Percentiles rank a stretch among this genome's conserved stretches.
Conservation (phyloP, 1,140 invertebrate genomes). For the Cydia fagiglandana region DNA sequence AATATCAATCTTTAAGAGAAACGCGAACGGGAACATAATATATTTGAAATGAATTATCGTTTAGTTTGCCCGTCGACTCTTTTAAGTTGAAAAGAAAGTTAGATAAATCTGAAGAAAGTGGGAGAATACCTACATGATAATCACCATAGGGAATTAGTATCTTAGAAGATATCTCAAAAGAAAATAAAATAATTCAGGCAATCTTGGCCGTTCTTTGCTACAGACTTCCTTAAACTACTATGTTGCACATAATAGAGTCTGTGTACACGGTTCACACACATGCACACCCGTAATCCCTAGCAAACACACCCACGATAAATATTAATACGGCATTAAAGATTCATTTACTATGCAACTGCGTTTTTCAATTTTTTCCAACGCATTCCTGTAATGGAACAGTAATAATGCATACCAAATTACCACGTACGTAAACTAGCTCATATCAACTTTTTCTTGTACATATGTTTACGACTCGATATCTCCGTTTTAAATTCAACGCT, state of each 20-base stretch:
- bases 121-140: too few species aligned
- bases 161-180: too few species aligned
- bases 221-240: too few species aligned
- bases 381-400: conserved; percentile 31
- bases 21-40: too few species aligned
- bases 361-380: conserved; percentile 31
- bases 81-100: too few species aligned
- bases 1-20: too few species aligned
- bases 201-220: too few species aligned
- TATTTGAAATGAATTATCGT: too few species aligned
- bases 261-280: conserved; percentile 36
- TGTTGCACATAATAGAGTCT: not conserved
- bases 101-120: too few species aligned
- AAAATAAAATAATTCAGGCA: too few species aligned
- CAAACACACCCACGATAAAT: conserved; percentile 65
- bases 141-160: too few species aligned
- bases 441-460: conserved; percentile 33
- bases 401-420: conserved; percentile 27
- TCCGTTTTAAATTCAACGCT: conserved; percentile 44
- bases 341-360: conserved; percentile 53
- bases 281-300: conserved; percentile 65
- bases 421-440: conserved; percentile 23
- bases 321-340: conserved; percentile 57
- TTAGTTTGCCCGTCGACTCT: too few species aligned
- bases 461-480: conserved; percentile 35